Conservation (phyloP, 2,797 vertebrate genomes). For the Intellagama lesueurii region DNA sequence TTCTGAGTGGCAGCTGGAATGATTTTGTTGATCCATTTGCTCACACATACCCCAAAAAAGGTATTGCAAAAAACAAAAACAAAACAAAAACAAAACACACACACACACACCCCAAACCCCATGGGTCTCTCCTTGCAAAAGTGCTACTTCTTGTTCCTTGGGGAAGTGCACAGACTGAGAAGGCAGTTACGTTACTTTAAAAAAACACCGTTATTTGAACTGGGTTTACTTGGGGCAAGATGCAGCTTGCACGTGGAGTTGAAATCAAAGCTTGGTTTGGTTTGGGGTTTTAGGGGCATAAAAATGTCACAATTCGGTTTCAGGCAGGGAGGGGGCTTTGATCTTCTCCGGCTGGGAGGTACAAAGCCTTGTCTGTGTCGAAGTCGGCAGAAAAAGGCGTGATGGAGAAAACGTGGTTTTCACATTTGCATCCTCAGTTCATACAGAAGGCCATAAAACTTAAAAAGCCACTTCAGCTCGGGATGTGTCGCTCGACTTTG, state of each 20-base stretch:
- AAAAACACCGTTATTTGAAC: too few relatives aligned
- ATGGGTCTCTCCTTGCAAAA: too few relatives aligned
- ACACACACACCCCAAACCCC: too few relatives aligned
- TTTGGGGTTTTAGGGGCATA: neutral
- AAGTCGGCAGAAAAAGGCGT: neutral
- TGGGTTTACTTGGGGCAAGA: neutral
- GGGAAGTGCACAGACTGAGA: too few relatives aligned
- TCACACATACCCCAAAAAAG: too few relatives aligned
- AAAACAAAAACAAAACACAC: too few relatives aligned
- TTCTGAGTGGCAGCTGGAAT: too few relatives aligned
- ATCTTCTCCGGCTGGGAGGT: neutral
- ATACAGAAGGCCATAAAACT: conserved; percentile 46
- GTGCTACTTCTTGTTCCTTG: too few relatives aligned
- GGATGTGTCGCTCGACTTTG: conserved; percentile 53
- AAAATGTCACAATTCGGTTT: neutral
- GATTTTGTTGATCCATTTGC: too few relatives aligned
- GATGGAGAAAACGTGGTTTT: conserved; percentile 61
- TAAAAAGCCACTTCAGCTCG: conserved; percentile 51
- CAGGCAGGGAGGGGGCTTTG: neutral
- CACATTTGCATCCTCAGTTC: conserved; percentile 16
- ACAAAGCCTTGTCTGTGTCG: neutral
- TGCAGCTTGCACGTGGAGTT: neutral
- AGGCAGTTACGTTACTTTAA: too few relatives aligned
- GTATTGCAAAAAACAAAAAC: too few relatives aligned
- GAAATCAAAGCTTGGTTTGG: neutral